These are phyloP conservation scores for Bergia puertoricense DNA, from an alignment of 92 coral and sea anemone genomes.

Conservation along the genomic window DNA sequence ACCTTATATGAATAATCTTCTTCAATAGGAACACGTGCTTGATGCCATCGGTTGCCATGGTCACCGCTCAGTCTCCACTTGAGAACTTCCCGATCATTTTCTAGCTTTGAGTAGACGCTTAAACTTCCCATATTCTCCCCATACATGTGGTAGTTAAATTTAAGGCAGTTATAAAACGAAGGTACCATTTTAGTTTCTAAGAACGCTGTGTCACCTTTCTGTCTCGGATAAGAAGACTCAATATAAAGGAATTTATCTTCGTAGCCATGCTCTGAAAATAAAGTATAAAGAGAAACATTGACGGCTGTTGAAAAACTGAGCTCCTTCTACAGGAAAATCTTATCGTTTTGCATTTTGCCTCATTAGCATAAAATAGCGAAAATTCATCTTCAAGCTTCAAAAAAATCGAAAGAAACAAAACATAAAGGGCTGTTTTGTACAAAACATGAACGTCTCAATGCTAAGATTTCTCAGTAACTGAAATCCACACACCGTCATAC, in stretches of 20 bases:
- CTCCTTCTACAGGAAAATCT: too few species aligned
- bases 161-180: constrained; percentile 61
- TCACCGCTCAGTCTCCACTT: constrained; percentile 79
- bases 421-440: too few species aligned
- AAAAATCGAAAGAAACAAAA: too few species aligned
- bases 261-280: constrained; percentile 12
- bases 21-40: constrained; percentile 50
- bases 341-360: too few species aligned
- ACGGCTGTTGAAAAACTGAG: too few species aligned
- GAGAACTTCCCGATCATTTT: constrained; percentile 39
- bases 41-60: constrained; percentile 52
- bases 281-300: too few species aligned
- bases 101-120: constrained; percentile 55
- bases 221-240: constrained; percentile 22
- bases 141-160: constrained; percentile 64
- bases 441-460: too few species aligned
- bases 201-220: constrained; percentile 23
- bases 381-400: too few species aligned
- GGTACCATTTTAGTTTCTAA: constrained; percentile 31
- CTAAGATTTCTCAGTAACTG: too few species aligned
- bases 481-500: too few species aligned
- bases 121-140: constrained; percentile 77
- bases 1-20: constrained; percentile 54
- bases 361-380: too few species aligned
- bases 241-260: neutral